These are phyloP conservation scores for Lepus oiostolus DNA, from an alignment of 2,797 vertebrate genomes.

Conservation along the genomic window DNA sequence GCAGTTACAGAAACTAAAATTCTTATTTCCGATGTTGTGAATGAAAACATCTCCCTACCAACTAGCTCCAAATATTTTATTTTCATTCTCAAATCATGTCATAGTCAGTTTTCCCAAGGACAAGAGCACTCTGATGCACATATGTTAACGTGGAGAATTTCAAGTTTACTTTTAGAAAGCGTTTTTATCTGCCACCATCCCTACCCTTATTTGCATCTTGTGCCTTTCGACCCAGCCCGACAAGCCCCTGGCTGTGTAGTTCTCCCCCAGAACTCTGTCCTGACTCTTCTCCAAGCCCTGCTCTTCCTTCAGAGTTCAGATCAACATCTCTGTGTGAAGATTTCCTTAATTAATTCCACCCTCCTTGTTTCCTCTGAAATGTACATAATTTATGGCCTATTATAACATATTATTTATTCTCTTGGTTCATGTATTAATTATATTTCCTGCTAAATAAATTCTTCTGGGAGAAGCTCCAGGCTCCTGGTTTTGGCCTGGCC, in stretches of 20 bases:
- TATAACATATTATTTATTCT: constrained; percentile 2
- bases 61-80: constrained; percentile 54
- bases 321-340: neutral
- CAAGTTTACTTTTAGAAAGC: neutral
- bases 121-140: constrained; percentile 8
- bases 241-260: neutral
- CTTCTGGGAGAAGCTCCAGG: no score
- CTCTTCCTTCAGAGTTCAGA: neutral
- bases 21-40: constrained; percentile 66
- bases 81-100: constrained; percentile 53
- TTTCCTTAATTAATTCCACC: neutral
- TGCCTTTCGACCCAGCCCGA: neutral
- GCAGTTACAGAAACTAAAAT: constrained; percentile 39
- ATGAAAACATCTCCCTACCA: constrained; percentile 62
- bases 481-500: no score
- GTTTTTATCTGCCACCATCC: neutral
- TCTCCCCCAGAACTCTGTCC: neutral
- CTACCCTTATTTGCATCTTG: neutral
- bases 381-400: constrained; percentile 1
- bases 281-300: neutral
- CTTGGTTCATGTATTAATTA: neutral
- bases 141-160: constrained; percentile 45
- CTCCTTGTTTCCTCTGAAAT: constrained; percentile 24
- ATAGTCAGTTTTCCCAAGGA: neutral
- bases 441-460: neutral